Conservation (phyloP, 1,140 invertebrate genomes). For the Diorhabda elongata region DNA sequence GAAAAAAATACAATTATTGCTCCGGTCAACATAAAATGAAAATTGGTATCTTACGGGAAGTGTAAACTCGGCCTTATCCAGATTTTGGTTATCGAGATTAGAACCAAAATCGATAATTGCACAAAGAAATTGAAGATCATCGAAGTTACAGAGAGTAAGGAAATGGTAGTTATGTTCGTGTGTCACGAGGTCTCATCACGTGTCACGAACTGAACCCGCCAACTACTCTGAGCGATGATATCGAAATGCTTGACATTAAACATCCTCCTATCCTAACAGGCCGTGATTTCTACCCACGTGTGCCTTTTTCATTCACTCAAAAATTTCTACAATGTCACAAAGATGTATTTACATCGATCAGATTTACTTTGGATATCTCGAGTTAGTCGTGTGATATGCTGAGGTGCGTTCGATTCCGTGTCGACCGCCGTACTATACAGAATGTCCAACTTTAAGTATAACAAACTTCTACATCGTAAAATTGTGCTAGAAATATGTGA, state of each 20-base stretch:
- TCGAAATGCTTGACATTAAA: constrained; percentile 2
- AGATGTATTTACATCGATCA: not conserved
- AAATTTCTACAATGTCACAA: constrained; percentile 1
- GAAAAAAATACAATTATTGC: too few relatives aligned
- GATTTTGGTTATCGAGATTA: not conserved
- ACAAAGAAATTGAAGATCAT: constrained; percentile 1
- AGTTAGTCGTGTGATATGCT: not conserved
- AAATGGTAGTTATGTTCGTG: constrained; percentile 1
- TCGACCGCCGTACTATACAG: too few relatives aligned
- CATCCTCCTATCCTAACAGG: constrained; percentile 1
- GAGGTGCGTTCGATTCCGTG: not conserved
- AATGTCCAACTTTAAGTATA: too few relatives aligned
- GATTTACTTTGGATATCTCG: not conserved
- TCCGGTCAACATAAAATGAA: too few relatives aligned
- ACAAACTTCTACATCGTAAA: too few relatives aligned
- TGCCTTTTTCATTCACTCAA: not conserved
- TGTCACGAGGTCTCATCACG: constrained; percentile 1
- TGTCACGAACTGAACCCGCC: not conserved
- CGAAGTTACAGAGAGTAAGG: constrained; percentile 1
- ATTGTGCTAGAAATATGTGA: too few relatives aligned
- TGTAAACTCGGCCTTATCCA: not conserved
- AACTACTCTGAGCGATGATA: not conserved
- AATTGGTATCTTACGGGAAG: not conserved
- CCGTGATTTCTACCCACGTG: constrained; percentile 1
- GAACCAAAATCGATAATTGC: constrained; percentile 2